Evolutionary conservation across 2,888 invertebrate genomes (phyloP).

Genomic region (Apamea sordens): DNA sequence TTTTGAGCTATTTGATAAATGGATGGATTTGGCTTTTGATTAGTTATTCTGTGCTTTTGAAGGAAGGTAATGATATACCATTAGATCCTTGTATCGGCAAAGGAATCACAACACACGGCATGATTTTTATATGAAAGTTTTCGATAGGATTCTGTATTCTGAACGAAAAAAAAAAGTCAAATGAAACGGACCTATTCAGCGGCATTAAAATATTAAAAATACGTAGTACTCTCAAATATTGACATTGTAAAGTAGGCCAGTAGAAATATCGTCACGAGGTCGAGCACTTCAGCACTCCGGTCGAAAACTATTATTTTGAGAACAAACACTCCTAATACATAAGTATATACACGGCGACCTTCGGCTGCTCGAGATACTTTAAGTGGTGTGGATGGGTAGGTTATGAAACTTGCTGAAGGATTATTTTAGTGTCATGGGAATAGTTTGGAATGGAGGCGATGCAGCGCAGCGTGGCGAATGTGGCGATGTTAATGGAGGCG

Average conservation of each 20-base stretch:
- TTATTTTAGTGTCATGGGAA: neutral
- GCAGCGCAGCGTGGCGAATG: neutral
- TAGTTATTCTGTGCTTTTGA: too few relatives aligned
- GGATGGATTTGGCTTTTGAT: too few relatives aligned
- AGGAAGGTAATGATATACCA: neutral
- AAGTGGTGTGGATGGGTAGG: neutral
- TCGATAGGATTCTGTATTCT: neutral
- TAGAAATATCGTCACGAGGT: constrained; percentile 30
- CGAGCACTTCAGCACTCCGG: constrained; percentile 24
- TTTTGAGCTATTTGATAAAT: too few relatives aligned
- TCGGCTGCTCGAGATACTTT: neutral
- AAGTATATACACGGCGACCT: constrained; percentile 12
- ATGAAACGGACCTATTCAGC: neutral
- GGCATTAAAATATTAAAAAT: neutral
- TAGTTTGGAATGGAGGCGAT: neutral
- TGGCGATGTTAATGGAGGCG: neutral
- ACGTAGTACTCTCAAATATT: constrained; percentile 9
- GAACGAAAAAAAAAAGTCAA: neutral
- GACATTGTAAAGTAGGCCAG: constrained; percentile 50
- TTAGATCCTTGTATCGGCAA: neutral
- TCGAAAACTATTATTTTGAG: constrained; percentile 16
- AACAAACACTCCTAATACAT: constrained; percentile 7
- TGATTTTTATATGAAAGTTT: neutral
- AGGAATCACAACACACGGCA: neutral
- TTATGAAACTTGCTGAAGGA: neutral